Percentiles rank a stretch among this genome's conserved stretches.
Evolutionary conservation across 2,113 vertebrate genomes (phyloP).

Genomic region (Erpornis zantholeuca): DNA sequence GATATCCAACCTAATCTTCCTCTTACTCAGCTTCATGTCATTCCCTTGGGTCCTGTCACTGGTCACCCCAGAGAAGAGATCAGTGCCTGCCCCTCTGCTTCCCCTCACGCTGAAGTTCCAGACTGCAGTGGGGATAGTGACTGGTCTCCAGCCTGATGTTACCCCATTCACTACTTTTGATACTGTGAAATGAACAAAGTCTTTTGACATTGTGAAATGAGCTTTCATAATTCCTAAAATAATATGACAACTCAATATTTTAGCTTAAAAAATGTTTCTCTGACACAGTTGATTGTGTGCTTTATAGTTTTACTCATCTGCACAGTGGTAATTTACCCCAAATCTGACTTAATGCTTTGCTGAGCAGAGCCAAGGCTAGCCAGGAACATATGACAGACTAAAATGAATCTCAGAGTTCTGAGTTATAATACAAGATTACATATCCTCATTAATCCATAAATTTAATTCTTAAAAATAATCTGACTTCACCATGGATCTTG

Average conservation of each 20-base stretch:
- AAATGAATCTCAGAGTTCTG: neutral
- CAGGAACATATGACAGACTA: neutral
- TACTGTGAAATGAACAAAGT: neutral
- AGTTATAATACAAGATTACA: neutral
- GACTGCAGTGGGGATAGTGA: neutral
- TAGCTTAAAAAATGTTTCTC: neutral
- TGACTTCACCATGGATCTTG: neutral
- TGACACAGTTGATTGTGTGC: neutral
- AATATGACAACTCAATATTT: neutral
- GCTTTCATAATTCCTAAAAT: neutral
- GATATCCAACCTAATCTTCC: neutral
- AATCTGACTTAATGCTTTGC: neutral
- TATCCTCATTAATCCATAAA: neutral
- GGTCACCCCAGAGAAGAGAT: neutral
- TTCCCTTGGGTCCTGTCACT: neutral
- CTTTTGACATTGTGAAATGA: neutral
- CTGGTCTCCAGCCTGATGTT: neutral
- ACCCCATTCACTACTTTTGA: neutral
- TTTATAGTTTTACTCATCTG: neutral
- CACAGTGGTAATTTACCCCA: neutral
- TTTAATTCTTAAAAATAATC: neutral
- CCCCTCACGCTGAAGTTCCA: rapidly evolving
- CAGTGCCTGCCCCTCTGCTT: neutral
- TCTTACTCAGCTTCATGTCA: neutral
- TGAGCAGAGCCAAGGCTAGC: neutral